These are phyloP conservation scores for Papilio elwesi DNA, from an alignment of 2,888 invertebrate species.

Conservation along the genomic window DNA sequence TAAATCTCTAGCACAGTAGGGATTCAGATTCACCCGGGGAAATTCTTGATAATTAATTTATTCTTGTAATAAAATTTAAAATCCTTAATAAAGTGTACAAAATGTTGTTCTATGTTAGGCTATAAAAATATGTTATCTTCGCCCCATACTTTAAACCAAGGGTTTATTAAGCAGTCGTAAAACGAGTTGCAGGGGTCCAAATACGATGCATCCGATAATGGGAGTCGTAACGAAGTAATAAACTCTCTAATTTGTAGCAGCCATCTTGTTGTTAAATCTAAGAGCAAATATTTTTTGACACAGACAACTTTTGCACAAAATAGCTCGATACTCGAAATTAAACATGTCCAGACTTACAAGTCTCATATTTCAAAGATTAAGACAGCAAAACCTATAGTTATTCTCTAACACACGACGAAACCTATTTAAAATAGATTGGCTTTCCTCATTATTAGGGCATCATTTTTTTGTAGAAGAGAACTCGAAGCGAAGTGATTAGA, in stretches of 20 bases:
- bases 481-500: too few species aligned
- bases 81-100: conserved; percentile 54
- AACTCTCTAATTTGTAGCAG: conserved; percentile 41
- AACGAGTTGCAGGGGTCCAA: conserved; percentile 60
- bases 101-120: conserved; percentile 64
- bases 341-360: not conserved
- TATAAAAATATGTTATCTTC: conserved; percentile 71
- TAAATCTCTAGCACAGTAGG: not conserved
- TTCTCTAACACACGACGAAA: too few species aligned
- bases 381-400: too few species aligned
- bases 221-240: conserved; percentile 55
- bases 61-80: conserved; percentile 3
- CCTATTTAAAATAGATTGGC: too few species aligned
- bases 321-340: not conserved
- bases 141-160: conserved; percentile 54
- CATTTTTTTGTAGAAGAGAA: too few species aligned
- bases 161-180: conserved; percentile 79
- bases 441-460: too few species aligned
- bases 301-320: not conserved
- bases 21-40: conserved; percentile 39
- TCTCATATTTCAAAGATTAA: too few species aligned
- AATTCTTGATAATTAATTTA: conserved; percentile 49
- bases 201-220: conserved; percentile 59
- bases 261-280: conserved; percentile 31
- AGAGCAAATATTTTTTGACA: not conserved